These are phyloP conservation scores for Ceraclea dissimilis DNA, from an alignment of 2,888 invertebrate genomes.

Conservation along the genomic window DNA sequence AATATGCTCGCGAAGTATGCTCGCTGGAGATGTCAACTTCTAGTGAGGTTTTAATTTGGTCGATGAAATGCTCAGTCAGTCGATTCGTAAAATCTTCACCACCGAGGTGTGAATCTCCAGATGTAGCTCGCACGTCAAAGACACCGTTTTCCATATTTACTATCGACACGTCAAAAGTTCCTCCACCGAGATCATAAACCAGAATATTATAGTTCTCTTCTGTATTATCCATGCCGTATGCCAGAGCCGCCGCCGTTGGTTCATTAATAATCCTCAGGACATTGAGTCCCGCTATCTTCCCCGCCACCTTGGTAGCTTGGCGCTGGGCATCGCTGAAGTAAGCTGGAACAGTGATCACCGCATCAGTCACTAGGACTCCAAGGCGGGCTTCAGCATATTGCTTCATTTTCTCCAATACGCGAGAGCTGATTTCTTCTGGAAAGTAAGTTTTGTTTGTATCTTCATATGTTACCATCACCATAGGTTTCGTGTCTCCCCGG, in stretches of 20 bases:
- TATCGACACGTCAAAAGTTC: constrained; percentile 97
- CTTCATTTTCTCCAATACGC: constrained; percentile 59
- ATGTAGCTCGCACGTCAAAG: constrained; percentile 99
- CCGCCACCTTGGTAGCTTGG: constrained; percentile 98
- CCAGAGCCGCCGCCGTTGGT: constrained; percentile 96
- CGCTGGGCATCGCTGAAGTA: constrained; percentile 99
- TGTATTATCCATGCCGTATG: constrained; percentile 98
- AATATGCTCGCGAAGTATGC: constrained; percentile 94
- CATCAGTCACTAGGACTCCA: constrained; percentile 86
- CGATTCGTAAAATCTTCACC: constrained; percentile 99
- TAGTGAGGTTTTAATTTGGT: constrained; percentile 93
- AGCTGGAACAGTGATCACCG: constrained; percentile 96
- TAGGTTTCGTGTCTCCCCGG: no score
- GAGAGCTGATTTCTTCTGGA: no score
- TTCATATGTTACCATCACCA: no score
- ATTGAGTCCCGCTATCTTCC: constrained; percentile 70
- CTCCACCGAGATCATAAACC: constrained; percentile 98
- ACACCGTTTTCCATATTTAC: constrained; percentile 99
- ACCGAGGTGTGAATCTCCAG: constrained; percentile 96
- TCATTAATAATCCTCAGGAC: constrained; percentile 97
- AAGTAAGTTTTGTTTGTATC: no score
- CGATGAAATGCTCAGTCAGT: constrained; percentile 83
- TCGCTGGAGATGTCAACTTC: constrained; percentile 94
- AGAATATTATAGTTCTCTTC: constrained; percentile 86
- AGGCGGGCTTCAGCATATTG: constrained; percentile 95